Evolutionary conservation across 2,888 invertebrate genomes (phyloP), one percentile per base, ranked within the genome.

Genomic region (Eumacrocentrus americanus): DNA sequence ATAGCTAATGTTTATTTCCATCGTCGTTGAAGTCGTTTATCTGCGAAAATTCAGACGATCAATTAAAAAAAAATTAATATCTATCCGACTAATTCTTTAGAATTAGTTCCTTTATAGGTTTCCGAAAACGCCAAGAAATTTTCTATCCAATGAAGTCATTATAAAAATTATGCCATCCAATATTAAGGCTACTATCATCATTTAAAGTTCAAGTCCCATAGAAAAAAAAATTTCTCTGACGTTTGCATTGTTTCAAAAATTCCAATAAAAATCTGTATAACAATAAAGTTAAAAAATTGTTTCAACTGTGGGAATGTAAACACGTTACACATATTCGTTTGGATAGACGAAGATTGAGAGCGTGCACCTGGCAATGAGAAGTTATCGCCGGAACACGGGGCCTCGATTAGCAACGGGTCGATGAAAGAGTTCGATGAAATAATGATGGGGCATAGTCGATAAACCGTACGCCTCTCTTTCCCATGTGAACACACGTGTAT

Each of bases 351-450:
- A 37, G 20, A 46, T 40, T 40, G 34, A 59, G 42, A 52, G 42
- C 50, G 35, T 29, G 64, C 64, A 64, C 50, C 64, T 64, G 64
- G 61, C 42, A 40, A 50, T 50, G 29, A 48, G 29, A 55, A 61
- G 61, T 64, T 64, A 64, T 65, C 54, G 63, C 35, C 25, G 47
- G 59, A 51, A 46, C 46, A 56, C 55, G 51, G 63, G 48, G 60
- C 50, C 62, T 56, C 63, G 66, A 69, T 69, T 68, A 66, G 69
- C 64, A 61, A 63, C 50, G 46, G 68, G 53, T 70, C 76, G 76
- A 72, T 75, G 74, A 78, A 77, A 75, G 77, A 74, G 75, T 76
- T 76, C 71, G 77, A 77, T 74, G 75, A 71, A 76, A 74, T 79
- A 79, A 79, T 79, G 74, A 77, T 68, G 72, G 76, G 72, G 75